Percentiles rank a stretch among this genome's conserved stretches.
phyloP scores from a whole-genome alignment of 35 echinoderm and acorn worm species.

The Amphiura filiformis region DNA sequence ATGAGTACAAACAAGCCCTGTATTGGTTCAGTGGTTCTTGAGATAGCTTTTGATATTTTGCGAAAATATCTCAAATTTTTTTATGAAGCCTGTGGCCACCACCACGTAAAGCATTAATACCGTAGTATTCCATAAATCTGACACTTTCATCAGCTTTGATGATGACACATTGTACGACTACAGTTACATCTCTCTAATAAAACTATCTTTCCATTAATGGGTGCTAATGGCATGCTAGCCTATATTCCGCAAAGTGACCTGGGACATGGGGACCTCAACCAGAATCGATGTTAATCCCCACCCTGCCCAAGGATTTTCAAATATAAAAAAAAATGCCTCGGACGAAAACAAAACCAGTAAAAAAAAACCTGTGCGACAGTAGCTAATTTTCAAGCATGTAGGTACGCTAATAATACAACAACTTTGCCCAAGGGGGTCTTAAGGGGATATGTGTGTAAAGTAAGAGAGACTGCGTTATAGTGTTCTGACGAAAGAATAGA shows the following conservation, averaged over 20 bases:
- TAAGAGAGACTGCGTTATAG: background rate
- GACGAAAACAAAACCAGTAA: background rate
- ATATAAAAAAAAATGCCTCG: background rate
- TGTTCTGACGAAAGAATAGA: background rate
- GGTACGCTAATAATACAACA: background rate
- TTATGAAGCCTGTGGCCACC: no score
- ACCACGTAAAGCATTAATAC: no score
- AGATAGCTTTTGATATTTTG: no score
- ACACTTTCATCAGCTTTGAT: background rate
- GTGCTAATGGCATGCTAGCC: background rate
- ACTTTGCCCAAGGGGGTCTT: background rate
- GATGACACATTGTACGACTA: background rate
- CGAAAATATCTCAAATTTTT: no score
- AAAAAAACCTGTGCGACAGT: background rate
- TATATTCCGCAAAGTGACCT: background rate
- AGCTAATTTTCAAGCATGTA: slow-evolving; percentile 7
- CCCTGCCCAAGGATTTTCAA: background rate
- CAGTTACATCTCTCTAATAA: background rate
- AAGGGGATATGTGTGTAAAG: background rate
- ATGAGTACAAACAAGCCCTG: no score
- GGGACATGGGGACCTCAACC: background rate
- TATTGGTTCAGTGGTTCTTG: no score
- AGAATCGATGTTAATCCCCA: background rate
- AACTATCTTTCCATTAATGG: background rate
- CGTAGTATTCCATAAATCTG: background rate